Base-by-base conservation (phyloP, 2,113 vertebrate species). In the western clawed frog (Xenopus tropicalis) region DNA sequence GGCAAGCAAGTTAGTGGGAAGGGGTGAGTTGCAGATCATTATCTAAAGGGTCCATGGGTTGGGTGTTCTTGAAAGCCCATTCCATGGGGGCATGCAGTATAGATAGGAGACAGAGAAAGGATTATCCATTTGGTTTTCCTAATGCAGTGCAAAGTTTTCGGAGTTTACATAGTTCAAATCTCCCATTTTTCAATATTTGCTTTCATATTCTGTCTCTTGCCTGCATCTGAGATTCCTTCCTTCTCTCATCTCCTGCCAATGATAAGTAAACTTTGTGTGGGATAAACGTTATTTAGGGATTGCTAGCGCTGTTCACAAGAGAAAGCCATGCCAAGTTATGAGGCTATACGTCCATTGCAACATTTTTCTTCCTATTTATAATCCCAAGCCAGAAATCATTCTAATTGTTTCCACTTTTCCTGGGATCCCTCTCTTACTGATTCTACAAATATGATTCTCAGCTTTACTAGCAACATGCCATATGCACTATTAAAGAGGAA, bases 261-360 rank as follows among this genome's bases (percentile, higher is more conserved):
- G 66, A 83, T 82, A 86, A 79, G 64, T 71, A 77, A 79, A 78
- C 19, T 70, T 56, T 74, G 52, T 4, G 20, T 59, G n/a, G 13
- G 64, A 81, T 70, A 81, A 84, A 54, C 51, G 59, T 78, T 72
- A 63, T 63, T 42, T 71, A 83, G 78, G 29, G 13, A 24, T 73
- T 77, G 78, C 48, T 71, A 37, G 78, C 71, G 9, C 14, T 78
- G n/a, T n/a, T n/a, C n/a, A n/a, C n/a, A n/a, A n/a, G n/a, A n/a
- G n/a, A n/a, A n/a, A 42, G 65, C 29, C 57, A 48, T 67, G 22
- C 64, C 64, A 59, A 61, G 64, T 51, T 51, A 67, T 25, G 63
- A 51, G 42, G 20, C 57, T 25, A 37, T 74, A 7, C 52, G 52
- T 58, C 57, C 8, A 73, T 56, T 71, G 61, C 16, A 63, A 37